Conservation (phyloP, 2,797 vertebrate genomes). For the Gymnoscopelus braueri region DNA sequence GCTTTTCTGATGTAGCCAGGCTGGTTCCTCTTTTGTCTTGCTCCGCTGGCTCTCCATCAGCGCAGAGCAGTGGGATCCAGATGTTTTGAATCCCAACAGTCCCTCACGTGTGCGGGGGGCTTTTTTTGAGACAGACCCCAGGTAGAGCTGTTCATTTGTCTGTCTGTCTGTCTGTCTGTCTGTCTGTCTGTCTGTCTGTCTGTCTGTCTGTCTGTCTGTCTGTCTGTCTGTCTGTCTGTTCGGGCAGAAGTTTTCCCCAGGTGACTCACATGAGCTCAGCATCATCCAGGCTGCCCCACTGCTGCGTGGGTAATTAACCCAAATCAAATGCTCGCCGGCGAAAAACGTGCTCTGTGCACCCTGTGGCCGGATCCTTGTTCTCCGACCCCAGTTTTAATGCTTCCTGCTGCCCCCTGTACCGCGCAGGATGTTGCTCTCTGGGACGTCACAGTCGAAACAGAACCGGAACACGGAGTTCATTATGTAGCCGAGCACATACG, state of each 20-base stretch:
- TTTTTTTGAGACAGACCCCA: conserved; percentile 38
- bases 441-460: conserved; percentile 46
- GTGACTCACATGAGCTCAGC: conserved; percentile 70
- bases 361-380: conserved; percentile 58
- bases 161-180: not conserved
- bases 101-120: conserved; percentile 6
- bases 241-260: conserved; percentile 53
- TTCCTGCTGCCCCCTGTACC: conserved; percentile 56
- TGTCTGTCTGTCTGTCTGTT: conserved; percentile 49
- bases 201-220: conserved; percentile 11
- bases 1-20: conserved; percentile 54
- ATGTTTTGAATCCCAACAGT: conserved; percentile 57
- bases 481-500: conserved; percentile 63
- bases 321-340: conserved; percentile 62
- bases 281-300: conserved; percentile 66
- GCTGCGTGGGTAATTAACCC: conserved; percentile 62
- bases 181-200: conserved; percentile 52
- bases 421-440: conserved; percentile 56
- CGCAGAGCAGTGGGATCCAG: conserved; percentile 68
- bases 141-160: conserved; percentile 15
- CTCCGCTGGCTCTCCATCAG: conserved; percentile 60
- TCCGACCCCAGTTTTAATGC: conserved; percentile 66
- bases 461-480: conserved; percentile 60
- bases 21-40: conserved; percentile 57
- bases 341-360: conserved; percentile 38